Percentiles rank a stretch among this genome's conserved stretches.
Conservation (phyloP, 2,797 vertebrate genomes). For the Lophotriccus pileatus region DNA sequence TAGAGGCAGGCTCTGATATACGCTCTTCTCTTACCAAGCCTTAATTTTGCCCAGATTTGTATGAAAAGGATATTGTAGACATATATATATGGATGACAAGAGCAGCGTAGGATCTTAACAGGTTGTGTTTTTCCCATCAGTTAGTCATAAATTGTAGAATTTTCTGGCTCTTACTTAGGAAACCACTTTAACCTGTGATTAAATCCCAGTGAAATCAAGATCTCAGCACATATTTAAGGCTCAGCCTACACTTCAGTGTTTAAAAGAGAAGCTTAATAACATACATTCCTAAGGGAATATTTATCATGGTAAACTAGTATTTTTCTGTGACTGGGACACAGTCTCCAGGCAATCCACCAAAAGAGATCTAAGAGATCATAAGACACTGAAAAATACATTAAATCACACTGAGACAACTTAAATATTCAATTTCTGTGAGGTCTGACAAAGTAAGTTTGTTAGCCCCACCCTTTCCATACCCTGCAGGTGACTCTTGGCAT, state of each 20-base stretch:
- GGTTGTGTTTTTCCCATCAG: background rate
- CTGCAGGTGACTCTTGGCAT: conserved; percentile 3
- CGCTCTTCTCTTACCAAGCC: background rate
- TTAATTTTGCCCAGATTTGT: background rate
- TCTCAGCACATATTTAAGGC: background rate
- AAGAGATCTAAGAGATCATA: background rate
- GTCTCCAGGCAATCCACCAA: background rate
- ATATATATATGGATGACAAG: background rate
- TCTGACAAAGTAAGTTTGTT: background rate
- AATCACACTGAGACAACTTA: background rate
- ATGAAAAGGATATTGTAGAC: background rate
- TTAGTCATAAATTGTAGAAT: background rate
- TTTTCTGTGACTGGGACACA: background rate
- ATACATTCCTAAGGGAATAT: background rate
- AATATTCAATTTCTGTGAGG: background rate
- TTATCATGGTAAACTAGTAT: background rate
- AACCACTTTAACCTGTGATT: background rate
- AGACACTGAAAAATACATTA: background rate
- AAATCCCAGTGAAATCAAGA: background rate
- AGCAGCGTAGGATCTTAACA: background rate
- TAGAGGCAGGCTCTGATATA: background rate
- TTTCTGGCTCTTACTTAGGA: background rate
- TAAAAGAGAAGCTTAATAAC: background rate
- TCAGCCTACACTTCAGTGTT: background rate
- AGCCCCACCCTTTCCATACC: background rate